Conservation (phyloP, 2,888 invertebrate species). For the Tinea semifulvella region DNA sequence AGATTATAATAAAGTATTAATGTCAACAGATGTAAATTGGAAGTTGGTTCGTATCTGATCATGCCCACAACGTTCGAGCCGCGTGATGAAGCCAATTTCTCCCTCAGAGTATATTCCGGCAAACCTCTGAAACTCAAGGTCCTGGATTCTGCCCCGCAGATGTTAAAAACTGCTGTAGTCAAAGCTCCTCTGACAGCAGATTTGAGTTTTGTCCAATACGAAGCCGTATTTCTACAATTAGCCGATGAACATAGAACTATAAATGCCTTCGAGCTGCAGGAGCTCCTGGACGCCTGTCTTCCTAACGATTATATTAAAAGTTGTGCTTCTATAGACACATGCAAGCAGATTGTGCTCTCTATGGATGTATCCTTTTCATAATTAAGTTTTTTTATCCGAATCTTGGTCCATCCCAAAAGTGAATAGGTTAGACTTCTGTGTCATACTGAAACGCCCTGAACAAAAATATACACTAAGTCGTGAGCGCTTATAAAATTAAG, state of each 20-base stretch:
- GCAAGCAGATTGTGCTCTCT: conserved; percentile 87
- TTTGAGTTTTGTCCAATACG: conserved; percentile 81
- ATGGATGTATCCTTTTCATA: conserved; percentile 82
- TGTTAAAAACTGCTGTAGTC: conserved; percentile 78
- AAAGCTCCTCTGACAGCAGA: conserved; percentile 74
- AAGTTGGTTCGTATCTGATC: conserved; percentile 83
- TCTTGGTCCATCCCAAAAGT: too few relatives aligned
- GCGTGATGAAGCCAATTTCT: conserved; percentile 88
- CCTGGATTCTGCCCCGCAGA: conserved; percentile 72
- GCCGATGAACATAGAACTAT: conserved; percentile 92
- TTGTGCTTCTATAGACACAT: conserved; percentile 91
- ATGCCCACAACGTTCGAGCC: conserved; percentile 93
- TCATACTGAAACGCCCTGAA: too few relatives aligned
- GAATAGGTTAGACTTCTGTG: too few relatives aligned
- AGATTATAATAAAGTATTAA: not conserved
- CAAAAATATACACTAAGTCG: too few relatives aligned
- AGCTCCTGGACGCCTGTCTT: conserved; percentile 87
- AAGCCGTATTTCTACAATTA: conserved; percentile 87
- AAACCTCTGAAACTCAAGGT: conserved; percentile 81
- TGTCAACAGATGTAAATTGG: conserved; percentile 72
- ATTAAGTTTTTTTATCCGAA: too few relatives aligned
- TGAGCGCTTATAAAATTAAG: too few relatives aligned
- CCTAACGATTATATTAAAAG: conserved; percentile 96
- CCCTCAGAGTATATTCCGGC: conserved; percentile 81
- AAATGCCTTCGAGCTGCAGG: conserved; percentile 90